These are phyloP conservation scores for Synanthedon myopaeformis DNA, from an alignment of 2,888 invertebrate genomes.

Conservation along the genomic window DNA sequence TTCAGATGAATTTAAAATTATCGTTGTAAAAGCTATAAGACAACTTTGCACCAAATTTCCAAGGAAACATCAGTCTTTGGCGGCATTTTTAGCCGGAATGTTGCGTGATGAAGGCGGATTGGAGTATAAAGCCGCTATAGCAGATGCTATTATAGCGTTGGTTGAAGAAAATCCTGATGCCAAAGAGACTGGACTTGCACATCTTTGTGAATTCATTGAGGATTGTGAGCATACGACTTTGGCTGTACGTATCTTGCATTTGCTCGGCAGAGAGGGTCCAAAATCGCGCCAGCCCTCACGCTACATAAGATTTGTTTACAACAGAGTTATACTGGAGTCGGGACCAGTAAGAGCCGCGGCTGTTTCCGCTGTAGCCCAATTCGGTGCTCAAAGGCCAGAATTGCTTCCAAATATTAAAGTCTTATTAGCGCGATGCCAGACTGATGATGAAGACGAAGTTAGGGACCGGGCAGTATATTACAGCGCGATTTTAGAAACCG, in stretches of 20 bases:
- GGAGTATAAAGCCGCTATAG: constrained; percentile 98
- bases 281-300: constrained; percentile 92
- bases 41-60: constrained; percentile 96
- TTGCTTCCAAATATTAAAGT: constrained; percentile 78
- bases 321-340: constrained; percentile 94
- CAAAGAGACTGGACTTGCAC: constrained; percentile 95
- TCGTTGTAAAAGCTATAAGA: constrained; percentile 93
- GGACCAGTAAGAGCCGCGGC: constrained; percentile 97
- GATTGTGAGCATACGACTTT: constrained; percentile 98
- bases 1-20: constrained; percentile 99
- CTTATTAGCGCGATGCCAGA: constrained; percentile 85
- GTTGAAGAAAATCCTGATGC: constrained; percentile 98
- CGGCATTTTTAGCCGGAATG: constrained; percentile 98
- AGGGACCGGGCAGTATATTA: constrained; percentile 98
- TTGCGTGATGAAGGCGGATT: constrained; percentile 95
- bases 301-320: constrained; percentile 87
- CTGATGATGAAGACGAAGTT: constrained; percentile 99
- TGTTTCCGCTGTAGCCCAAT: constrained; percentile 96
- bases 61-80: constrained; percentile 93
- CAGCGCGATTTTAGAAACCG: constrained; percentile 82
- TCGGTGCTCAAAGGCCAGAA: constrained; percentile 91
- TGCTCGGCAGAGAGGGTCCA: constrained; percentile 97
- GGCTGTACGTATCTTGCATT: constrained; percentile 94
- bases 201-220: constrained; percentile 99
- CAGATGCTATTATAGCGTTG: constrained; percentile 96